phyloP scores from a whole-genome alignment of 1,140 invertebrate genomes.

The Neotoxoptera formosana region DNA sequence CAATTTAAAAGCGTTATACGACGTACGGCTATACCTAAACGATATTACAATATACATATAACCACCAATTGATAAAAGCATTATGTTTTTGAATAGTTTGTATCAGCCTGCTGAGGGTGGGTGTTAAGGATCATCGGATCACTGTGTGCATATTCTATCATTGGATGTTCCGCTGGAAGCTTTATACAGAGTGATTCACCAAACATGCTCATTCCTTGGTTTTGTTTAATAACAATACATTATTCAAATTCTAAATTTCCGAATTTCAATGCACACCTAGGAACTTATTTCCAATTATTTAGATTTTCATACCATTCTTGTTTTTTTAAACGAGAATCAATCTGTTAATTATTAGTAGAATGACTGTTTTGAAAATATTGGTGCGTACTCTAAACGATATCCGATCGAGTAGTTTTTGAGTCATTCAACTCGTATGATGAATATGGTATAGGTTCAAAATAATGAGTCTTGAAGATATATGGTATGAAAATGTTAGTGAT shows the following conservation, averaged over 20 bases:
- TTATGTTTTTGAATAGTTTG: neutral
- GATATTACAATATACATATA: neutral
- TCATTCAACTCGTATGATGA: too few relatives aligned
- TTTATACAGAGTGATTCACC: too few relatives aligned
- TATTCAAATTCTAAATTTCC: too few relatives aligned
- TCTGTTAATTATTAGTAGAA: too few relatives aligned
- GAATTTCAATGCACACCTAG: too few relatives aligned
- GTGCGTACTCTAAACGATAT: neutral
- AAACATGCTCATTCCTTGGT: too few relatives aligned
- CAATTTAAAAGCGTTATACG: neutral
- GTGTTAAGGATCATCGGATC: neutral
- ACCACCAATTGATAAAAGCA: neutral
- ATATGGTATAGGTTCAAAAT: too few relatives aligned
- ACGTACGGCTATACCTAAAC: neutral
- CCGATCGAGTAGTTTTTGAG: neutral
- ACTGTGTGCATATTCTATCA: neutral
- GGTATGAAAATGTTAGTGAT: neutral
- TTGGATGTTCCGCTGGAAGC: neutral
- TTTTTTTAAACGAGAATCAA: too few relatives aligned
- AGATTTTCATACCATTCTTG: too few relatives aligned
- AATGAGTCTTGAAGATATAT: neutral
- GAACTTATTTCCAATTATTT: too few relatives aligned
- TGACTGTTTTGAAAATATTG: too few relatives aligned
- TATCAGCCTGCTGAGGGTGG: neutral
- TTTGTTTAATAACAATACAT: too few relatives aligned